These are phyloP conservation scores for Campopleginae sp. DNA, from an alignment of 2,888 invertebrate species.

Conservation along the genomic window DNA sequence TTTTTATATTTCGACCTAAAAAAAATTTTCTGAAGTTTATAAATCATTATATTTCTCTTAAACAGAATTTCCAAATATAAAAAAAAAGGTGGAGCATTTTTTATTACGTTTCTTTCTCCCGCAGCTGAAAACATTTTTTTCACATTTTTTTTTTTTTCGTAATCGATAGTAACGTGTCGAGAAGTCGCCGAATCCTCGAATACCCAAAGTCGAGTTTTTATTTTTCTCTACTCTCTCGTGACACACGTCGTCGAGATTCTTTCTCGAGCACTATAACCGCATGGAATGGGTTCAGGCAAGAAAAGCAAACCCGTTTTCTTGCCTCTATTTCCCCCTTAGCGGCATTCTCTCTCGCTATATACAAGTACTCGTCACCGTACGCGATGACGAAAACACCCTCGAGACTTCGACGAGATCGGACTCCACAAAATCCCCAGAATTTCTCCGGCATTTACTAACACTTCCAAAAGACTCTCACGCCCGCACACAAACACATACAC, in stretches of 20 bases:
- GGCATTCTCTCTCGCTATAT: slow-evolving; percentile 7
- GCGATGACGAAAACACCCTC: slow-evolving; percentile 58
- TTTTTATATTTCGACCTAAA: no score
- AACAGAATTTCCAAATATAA: not conserved
- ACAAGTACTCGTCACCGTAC: slow-evolving; percentile 32
- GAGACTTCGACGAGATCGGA: slow-evolving; percentile 49
- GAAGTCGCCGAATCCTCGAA: slow-evolving; percentile 18
- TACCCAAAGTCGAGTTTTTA: slow-evolving; percentile 47
- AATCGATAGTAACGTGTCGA: not conserved
- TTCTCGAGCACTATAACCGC: slow-evolving; percentile 52
- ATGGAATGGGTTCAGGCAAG: slow-evolving; percentile 37
- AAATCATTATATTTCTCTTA: not conserved
- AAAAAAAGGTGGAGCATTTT: not conserved
- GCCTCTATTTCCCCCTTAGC: slow-evolving; percentile 28
- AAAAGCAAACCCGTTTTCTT: slow-evolving; percentile 27
- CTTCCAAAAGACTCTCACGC: not conserved
- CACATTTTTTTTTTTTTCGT: not conserved
- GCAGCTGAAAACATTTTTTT: not conserved
- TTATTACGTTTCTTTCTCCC: not conserved
- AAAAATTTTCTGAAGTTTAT: no score
- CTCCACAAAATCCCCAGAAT: slow-evolving; percentile 18
- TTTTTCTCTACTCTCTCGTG: slow-evolving; percentile 42
- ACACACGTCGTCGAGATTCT: slow-evolving; percentile 61
- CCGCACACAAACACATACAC: not conserved
- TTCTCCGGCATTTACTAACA: slow-evolving; percentile 7